phyloP scores from a whole-genome alignment of 2,888 invertebrate genomes.

The Pristionchus exspectatus region DNA sequence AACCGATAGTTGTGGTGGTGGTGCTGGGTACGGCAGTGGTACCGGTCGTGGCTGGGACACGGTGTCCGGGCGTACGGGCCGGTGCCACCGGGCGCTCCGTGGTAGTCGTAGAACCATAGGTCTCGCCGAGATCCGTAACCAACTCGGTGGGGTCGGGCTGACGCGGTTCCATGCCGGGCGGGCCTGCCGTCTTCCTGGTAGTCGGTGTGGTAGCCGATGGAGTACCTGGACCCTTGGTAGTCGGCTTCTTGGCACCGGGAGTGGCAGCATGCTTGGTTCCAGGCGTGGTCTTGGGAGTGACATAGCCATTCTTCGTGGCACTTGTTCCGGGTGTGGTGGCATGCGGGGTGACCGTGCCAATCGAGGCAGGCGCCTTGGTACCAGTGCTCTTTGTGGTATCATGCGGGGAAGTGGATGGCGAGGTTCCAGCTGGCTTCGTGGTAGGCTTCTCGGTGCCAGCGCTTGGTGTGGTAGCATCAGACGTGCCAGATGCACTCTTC shows the following conservation, averaged over 20 bases:
- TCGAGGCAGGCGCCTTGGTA: background rate
- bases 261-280: background rate
- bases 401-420: background rate
- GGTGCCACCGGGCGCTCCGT: background rate
- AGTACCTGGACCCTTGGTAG: background rate
- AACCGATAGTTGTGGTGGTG: conserved; percentile 1
- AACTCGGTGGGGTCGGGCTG: conserved; percentile 33
- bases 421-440: background rate
- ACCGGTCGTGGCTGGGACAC: background rate
- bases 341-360: background rate
- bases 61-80: background rate
- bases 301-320: background rate
- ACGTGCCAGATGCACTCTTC: background rate
- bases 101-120: conserved; percentile 49
- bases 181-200: background rate
- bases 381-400: background rate
- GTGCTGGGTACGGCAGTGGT: background rate
- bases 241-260: background rate
- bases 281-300: background rate
- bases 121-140: conserved; percentile 46
- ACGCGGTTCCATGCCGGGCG: conserved; percentile 49
- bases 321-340: background rate
- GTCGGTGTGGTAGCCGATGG: background rate
- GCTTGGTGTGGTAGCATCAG: background rate
- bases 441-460: background rate